These are phyloP conservation scores for Cylas formicarius DNA, from an alignment of 1,140 invertebrate species.

Conservation along the genomic window DNA sequence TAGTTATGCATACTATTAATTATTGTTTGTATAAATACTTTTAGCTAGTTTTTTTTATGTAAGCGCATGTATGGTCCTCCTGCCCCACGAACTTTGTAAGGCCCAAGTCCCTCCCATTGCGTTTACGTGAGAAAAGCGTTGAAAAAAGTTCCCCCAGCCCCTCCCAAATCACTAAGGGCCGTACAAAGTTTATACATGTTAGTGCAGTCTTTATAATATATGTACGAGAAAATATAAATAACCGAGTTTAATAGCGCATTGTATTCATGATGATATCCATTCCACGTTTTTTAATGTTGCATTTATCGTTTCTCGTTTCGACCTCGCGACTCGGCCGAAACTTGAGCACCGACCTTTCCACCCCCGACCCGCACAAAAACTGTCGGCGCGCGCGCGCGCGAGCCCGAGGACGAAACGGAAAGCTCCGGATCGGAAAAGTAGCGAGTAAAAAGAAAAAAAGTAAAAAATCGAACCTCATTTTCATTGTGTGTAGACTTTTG, in stretches of 20 bases:
- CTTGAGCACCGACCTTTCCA: background rate
- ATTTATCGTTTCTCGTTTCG: background rate
- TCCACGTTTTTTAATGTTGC: slow-evolving; percentile 31
- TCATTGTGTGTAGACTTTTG: too few species aligned
- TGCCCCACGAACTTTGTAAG: slow-evolving; percentile 24
- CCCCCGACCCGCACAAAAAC: too few species aligned
- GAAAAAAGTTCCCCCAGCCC: background rate
- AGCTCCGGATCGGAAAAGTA: too few species aligned
- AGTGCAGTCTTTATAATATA: slow-evolving; percentile 38
- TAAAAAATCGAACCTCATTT: too few species aligned
- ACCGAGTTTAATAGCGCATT: slow-evolving; percentile 36
- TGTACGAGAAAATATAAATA: slow-evolving; percentile 33
- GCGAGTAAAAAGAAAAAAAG: too few species aligned
- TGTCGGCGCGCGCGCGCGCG: too few species aligned
- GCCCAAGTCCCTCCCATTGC: slow-evolving; percentile 8
- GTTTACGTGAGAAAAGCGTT: slow-evolving; percentile 1
- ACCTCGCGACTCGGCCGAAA: background rate
- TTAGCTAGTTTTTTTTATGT: slow-evolving; percentile 40
- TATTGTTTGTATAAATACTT: slow-evolving; percentile 42
- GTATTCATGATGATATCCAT: slow-evolving; percentile 40
- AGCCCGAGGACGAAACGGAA: too few species aligned
- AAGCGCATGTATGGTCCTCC: slow-evolving; percentile 37
- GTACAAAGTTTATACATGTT: slow-evolving; percentile 30
- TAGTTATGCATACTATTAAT: slow-evolving; percentile 35
- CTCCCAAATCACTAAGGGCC: background rate